These are phyloP conservation scores for Schizaphis graminum DNA, from an alignment of 2,888 invertebrate species.

Conservation along the genomic window DNA sequence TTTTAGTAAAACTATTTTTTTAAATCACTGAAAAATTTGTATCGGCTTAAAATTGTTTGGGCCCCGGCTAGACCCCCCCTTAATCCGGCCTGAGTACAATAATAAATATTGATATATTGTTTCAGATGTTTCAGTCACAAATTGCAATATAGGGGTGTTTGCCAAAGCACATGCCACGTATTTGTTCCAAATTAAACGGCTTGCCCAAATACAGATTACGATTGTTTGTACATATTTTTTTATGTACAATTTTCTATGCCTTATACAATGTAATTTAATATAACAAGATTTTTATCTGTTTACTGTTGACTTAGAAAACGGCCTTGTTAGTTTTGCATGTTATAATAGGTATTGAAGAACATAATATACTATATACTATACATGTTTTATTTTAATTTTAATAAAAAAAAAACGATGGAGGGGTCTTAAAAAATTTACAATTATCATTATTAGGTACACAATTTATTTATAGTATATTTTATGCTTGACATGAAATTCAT, in stretches of 20 bases:
- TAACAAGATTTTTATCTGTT: not conserved
- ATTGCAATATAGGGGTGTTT: not conserved
- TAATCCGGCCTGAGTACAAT: no score
- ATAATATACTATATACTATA: not conserved
- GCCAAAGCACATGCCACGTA: not conserved
- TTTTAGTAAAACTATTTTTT: no score
- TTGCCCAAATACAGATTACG: not conserved
- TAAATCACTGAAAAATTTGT: no score
- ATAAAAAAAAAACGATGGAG: not conserved
- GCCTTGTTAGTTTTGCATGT: not conserved
- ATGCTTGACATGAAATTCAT: no score
- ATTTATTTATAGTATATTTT: no score
- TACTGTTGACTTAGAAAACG: not conserved
- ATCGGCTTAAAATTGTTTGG: no score
- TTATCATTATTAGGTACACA: no score
- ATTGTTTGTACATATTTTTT: not conserved
- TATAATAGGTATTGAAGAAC: not conserved
- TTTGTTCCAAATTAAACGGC: not conserved
- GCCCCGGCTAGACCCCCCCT: no score
- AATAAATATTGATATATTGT: not conserved
- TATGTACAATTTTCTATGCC: not conserved
- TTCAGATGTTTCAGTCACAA: not conserved
- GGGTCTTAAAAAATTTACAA: no score
- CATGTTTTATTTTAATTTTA: not conserved
- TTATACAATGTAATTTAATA: not conserved